Evolutionary conservation across 2,113 vertebrate genomes (phyloP).

Genomic region (Acrocephalus arundinaceus): DNA sequence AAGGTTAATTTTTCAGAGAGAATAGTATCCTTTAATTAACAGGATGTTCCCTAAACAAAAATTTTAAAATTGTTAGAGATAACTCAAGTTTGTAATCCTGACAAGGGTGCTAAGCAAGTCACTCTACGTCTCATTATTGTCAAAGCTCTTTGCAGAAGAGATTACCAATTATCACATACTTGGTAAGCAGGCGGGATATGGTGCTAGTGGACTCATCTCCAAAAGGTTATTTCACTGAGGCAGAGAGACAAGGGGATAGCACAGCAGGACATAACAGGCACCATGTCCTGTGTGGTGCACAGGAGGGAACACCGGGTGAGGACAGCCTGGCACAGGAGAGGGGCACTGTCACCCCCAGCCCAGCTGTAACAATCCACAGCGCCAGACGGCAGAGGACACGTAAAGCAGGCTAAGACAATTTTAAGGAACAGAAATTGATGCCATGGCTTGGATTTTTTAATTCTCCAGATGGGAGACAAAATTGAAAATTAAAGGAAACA

Average conservation of each 20-base stretch:
- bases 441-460: conserved; percentile 11
- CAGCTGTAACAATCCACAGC: rapidly evolving
- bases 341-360: not conserved
- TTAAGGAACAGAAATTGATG: not conserved
- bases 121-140: rapidly evolving
- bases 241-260: too few relatives aligned
- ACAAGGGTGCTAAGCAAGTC: not conserved
- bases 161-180: rapidly evolving
- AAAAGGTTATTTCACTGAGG: not conserved
- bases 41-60: not conserved
- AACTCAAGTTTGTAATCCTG: not conserved
- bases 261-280: not conserved
- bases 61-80: rapidly evolving
- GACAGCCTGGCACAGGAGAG: not conserved
- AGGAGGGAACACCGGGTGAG: not conserved
- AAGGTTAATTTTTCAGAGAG: not conserved
- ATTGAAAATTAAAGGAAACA: not conserved
- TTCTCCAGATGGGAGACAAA: conserved; percentile 4
- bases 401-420: not conserved
- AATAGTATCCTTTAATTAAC: not conserved
- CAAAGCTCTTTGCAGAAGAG: not conserved
- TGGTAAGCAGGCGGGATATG: rapidly evolving
- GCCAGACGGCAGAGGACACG: not conserved
- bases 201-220: rapidly evolving
- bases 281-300: rapidly evolving